Base-by-base conservation (phyloP, 2,888 invertebrate genomes). In the Tethea ocularis region DNA sequence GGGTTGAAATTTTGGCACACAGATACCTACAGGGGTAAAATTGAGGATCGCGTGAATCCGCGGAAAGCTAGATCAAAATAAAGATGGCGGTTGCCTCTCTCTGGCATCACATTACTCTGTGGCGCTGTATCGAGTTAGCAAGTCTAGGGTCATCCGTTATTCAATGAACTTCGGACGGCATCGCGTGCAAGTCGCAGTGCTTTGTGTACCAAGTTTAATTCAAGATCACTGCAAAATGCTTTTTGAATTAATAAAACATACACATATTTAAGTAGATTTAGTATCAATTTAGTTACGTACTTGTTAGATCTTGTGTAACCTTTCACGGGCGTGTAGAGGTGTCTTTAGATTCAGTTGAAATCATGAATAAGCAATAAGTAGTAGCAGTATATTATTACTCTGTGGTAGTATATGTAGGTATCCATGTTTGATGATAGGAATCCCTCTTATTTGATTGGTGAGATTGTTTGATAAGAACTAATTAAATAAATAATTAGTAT, bases 121-220 rank as follows among this genome's bases (percentile, higher is more conserved):
- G 53, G 11, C 11, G 11, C 20, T 60, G 57, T 41, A 51, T 61
- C 61, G 61, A 64, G 63, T 63, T 64, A 69, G 62, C 66, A 66
- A 73, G 67, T 71, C 71, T 52, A 56, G 56, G 66, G 62, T 66
- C 68, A 79, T 80, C 78, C 78, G 77, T 74, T 75, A 80, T 78
- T 77, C 73, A 73, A 68, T 64, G 63, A 68, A 66, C 63, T 73
- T 74, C 72, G 58, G 66, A 62, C 61, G 61, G 59, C 60, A 63
- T 61, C 58, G 56, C 53, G 57, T n/a, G n/a, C n/a, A n/a, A 59
- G 61, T 63, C 59, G 20, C 46, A 17, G 10, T 46, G 46, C 46
- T 20, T 46, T 46, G 46, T 46, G 20, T 20, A 46, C 6, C 61
- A 64, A 62, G 61, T 61, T 57, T 20, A 62, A 59, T 62, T 60